These are phyloP conservation scores for Astreopora myriophthalma DNA, from an alignment of 64 coral and sea anemone species.

Conservation along the genomic window DNA sequence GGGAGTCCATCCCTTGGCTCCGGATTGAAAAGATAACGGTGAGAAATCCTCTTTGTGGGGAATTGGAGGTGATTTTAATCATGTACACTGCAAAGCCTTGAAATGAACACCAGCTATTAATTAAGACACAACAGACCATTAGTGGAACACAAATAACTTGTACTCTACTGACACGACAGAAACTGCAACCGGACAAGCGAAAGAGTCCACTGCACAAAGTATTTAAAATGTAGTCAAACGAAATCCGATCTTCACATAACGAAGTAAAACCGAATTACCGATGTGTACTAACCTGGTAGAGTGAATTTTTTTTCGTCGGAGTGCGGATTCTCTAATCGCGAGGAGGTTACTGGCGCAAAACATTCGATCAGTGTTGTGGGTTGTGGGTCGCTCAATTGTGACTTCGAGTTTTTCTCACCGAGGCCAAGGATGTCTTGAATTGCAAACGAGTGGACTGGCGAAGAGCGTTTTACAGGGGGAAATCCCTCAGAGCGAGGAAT, in stretches of 20 bases:
- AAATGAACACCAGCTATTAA: constrained; percentile 89
- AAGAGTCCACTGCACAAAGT: background rate
- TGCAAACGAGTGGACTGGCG: constrained; percentile 89
- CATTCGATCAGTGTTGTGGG: background rate
- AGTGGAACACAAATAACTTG: constrained; percentile 80
- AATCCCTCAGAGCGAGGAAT: constrained; percentile 62
- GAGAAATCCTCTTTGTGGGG: background rate
- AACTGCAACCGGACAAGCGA: background rate
- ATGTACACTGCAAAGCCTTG: constrained; percentile 29
- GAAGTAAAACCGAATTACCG: background rate
- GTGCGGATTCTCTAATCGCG: background rate
- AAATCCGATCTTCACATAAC: constrained; percentile 26
- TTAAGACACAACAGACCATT: constrained; percentile 92
- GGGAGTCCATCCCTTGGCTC: background rate
- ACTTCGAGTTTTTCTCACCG: constrained; percentile 67
- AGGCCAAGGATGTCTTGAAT: constrained; percentile 94
- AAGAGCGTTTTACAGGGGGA: constrained; percentile 82
- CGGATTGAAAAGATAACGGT: background rate
- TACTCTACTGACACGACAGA: background rate
- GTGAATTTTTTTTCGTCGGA: background rate
- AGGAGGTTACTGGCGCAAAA: background rate
- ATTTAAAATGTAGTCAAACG: constrained; percentile 36
- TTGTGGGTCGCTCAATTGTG: background rate
- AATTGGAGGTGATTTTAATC: background rate
- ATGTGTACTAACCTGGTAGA: background rate